Evolutionary conservation across 1,140 invertebrate genomes (phyloP), one percentile per base, ranked within the genome.

Genomic region (Megalonaias nervosa): DNA sequence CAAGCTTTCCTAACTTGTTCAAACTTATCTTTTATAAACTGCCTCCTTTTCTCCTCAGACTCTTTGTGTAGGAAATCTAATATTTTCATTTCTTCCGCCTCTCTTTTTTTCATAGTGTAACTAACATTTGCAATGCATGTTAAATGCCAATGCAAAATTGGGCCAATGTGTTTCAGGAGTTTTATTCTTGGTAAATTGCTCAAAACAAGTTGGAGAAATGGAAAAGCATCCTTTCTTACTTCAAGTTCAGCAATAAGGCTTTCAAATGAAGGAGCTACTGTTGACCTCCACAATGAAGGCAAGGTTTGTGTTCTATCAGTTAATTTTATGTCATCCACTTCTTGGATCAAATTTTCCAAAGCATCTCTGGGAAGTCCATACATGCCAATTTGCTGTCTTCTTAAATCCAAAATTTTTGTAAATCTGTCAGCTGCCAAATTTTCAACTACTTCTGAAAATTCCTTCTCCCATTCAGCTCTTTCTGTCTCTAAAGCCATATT

Each of bases 111-210:
- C 21, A 76, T 31, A 15, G 15, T 26, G 60, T 76, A 76, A 59
- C 60, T 71, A 5, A 66, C 16, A 19, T 69, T 76, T 26, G 64
- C 38, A 65, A 69, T 26, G 12, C 56, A 31, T 66, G 59, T 12
- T 60, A 70, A n/a, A 38, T 76, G 74, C 74, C 74, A 76, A 16
- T 71, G 68, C 17, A 76, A 19, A 16, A 76, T 71, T 26, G 57
- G n/a, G 26, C 65, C 56, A 14, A 76, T 62, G 23, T 76, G 61
- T 12, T 70, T 65, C 21, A 68, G 67, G 0, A 76, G 61, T 4
- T 11, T n/a, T 23, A 76, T 48, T 19, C 23, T 14, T 19, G 11
- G 9, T 71, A 70, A 67, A 23, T 69, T 23, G 19, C 38, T 31
- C 14, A 76, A 15, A 48, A 56, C 58, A 19, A 56, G 21, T 26